phyloP scores from a whole-genome alignment of 2,113 vertebrate genomes.

The Eira barbara region DNA sequence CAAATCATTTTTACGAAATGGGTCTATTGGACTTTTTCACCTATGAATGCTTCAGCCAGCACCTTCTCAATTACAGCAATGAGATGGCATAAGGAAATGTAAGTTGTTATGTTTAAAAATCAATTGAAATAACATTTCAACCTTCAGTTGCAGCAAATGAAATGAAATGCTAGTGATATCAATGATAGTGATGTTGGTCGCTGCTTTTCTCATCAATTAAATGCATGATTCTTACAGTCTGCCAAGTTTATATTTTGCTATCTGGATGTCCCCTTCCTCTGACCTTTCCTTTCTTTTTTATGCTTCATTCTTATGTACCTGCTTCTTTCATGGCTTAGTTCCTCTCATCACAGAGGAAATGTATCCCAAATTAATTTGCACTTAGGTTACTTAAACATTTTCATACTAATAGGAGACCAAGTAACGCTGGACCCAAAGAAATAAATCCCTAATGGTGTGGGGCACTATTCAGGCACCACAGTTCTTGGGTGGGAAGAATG shows the following conservation, averaged over 20 bases:
- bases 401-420: background rate
- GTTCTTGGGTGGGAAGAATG: background rate
- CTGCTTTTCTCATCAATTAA: slow-evolving; percentile 60
- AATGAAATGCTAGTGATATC: slow-evolving; percentile 18
- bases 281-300: slow-evolving; percentile 27
- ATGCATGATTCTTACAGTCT: background rate
- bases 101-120: slow-evolving; percentile 73
- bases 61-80: slow-evolving; percentile 1
- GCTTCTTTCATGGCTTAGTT: slow-evolving; percentile 22
- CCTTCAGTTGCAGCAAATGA: slow-evolving; percentile 41
- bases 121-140: slow-evolving; percentile 73
- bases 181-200: background rate
- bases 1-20: slow-evolving; percentile 59
- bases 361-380: slow-evolving; percentile 2
- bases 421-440: background rate
- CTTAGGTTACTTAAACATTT: slow-evolving; percentile 12
- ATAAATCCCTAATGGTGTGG: background rate
- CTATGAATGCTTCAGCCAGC: slow-evolving; percentile 5
- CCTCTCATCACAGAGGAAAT: background rate
- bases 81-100: slow-evolving; percentile 55
- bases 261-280: slow-evolving; percentile 31
- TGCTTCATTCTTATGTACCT: background rate
- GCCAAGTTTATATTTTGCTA: slow-evolving; percentile 53
- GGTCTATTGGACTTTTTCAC: background rate
- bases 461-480: background rate